Percentiles rank a stretch among this genome's conserved stretches.
phyloP scores from a whole-genome alignment of 2,888 invertebrate genomes.

The Macaria liturata region DNA sequence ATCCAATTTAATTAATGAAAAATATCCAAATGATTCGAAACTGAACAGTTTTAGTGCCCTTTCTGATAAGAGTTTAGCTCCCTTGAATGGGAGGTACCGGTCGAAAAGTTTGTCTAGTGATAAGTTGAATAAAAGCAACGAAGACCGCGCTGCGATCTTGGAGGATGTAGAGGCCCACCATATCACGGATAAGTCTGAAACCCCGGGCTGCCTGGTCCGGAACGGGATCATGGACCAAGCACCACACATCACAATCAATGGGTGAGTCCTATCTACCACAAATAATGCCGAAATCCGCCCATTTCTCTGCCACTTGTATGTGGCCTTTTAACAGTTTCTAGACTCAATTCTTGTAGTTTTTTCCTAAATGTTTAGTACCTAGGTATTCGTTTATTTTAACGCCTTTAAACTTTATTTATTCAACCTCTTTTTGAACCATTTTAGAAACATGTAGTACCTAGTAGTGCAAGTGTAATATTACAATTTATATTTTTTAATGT shows the following conservation, averaged over 20 bases:
- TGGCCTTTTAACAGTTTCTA: slow-evolving; percentile 7
- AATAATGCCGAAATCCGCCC: slow-evolving; percentile 8
- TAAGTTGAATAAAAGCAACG: slow-evolving; percentile 74
- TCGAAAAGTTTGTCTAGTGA: slow-evolving; percentile 79
- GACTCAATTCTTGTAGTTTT: background rate
- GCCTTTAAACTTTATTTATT: too few relatives aligned
- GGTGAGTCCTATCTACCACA: slow-evolving; percentile 48
- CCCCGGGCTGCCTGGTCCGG: slow-evolving; percentile 71
- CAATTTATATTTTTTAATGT: too few relatives aligned
- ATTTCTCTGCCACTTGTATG: background rate
- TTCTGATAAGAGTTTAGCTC: slow-evolving; percentile 67
- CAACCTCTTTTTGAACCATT: too few relatives aligned
- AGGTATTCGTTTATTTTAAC: too few relatives aligned
- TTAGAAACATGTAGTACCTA: too few relatives aligned
- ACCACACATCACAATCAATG: slow-evolving; percentile 50
- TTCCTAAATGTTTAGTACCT: too few relatives aligned
- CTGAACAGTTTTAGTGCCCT: slow-evolving; percentile 70
- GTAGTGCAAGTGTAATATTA: too few relatives aligned
- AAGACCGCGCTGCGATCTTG: slow-evolving; percentile 73
- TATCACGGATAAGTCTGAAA: slow-evolving; percentile 67
- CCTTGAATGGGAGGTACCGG: slow-evolving; percentile 66
- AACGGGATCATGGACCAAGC: slow-evolving; percentile 61
- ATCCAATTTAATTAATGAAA: slow-evolving; percentile 69
- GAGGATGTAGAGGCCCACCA: slow-evolving; percentile 73
- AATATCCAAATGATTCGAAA: slow-evolving; percentile 67